phyloP scores from a whole-genome alignment of 53 echinoderm and acorn worm species.

The Hippasteria phrygiana region DNA sequence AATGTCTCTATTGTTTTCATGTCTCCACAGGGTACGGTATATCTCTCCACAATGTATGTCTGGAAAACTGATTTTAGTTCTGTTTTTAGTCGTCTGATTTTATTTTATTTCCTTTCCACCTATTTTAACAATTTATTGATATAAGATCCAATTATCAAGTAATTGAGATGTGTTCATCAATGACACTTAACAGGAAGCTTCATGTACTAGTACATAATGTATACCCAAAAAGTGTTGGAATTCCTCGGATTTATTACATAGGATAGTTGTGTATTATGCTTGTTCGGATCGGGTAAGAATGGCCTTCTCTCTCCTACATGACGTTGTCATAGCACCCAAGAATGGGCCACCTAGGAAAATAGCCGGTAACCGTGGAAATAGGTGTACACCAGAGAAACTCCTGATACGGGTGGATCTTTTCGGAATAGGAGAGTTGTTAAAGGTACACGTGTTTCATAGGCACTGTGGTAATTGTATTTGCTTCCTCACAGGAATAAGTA shows the following conservation, averaged over 20 bases:
- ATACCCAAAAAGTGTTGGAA: background rate
- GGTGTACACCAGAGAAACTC: background rate
- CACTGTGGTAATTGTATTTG: too few species aligned
- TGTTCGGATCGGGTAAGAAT: slow-evolving; percentile 7
- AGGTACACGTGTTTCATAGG: slow-evolving; percentile 7
- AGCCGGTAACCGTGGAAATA: background rate
- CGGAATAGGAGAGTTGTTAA: slow-evolving; percentile 40
- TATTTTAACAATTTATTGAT: too few species aligned
- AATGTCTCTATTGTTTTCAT: too few species aligned
- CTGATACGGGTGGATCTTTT: slow-evolving; percentile 25
- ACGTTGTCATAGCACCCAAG: slow-evolving; percentile 44
- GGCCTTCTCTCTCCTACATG: slow-evolving; percentile 56
- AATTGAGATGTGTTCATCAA: slow-evolving; percentile 22
- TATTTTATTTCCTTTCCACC: too few species aligned
- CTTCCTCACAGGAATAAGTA: background rate
- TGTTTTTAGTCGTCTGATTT: too few species aligned
- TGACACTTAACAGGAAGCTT: background rate
- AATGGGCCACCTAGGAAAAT: slow-evolving; percentile 42
- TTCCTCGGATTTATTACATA: background rate
- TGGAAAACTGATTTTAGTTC: too few species aligned
- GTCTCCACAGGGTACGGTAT: too few species aligned
- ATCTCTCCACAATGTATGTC: too few species aligned
- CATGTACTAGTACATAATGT: too few species aligned
- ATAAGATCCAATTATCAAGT: background rate
- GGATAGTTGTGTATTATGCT: background rate